Evolutionary conservation across 2,888 invertebrate genomes (phyloP), one percentile per base, ranked within the genome.

Genomic region (Erynnis tages): DNA sequence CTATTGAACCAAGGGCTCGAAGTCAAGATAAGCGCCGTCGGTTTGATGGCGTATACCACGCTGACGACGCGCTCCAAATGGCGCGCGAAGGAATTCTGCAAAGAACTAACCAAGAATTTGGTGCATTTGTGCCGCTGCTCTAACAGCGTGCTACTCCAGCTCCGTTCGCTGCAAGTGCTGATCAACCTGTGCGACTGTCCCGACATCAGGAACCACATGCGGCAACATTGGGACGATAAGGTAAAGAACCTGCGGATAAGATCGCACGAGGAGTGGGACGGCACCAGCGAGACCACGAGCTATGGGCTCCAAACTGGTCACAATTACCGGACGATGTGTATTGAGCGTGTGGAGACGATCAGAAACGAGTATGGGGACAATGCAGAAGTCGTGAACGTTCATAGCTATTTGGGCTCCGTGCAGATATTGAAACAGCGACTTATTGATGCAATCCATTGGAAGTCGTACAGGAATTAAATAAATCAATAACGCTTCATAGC

Each of bases 101-200:
- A 50, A 4, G 75, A 77, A 0, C 52, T 88, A 1, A 77, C 79
- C 0, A 75, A 65, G 25, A 63, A 64, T 1, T 60, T 89, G 1
- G 72, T 83, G 0, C 21, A 54, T 0, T 61, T 87, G 2, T 76
- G 76, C 34, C 55, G 65, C 1, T 53, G 59, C 0, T 71, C 72
- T 0, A 79, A 73, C 53, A 67, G 63, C 1, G 85, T 87, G 0
- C n/a, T 74, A 4, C 49, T 89, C 1, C 88, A 88, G 48, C 19
- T 82, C 2, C 55, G 72, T 10, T 62, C 71, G 1, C 73, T 89
- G 70, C 84, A 86, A 53, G 76, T 82, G 0, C 54, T 89, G 23
- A 79, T 86, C 3, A 88, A 89, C 57, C 61, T 89, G 0, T 82
- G 86, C 66, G 88, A 88, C 40, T 78, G 76, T 55, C 82, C 87